Base-by-base conservation (phyloP, 2,888 invertebrate species). In the Hyposoter didymator region DNA sequence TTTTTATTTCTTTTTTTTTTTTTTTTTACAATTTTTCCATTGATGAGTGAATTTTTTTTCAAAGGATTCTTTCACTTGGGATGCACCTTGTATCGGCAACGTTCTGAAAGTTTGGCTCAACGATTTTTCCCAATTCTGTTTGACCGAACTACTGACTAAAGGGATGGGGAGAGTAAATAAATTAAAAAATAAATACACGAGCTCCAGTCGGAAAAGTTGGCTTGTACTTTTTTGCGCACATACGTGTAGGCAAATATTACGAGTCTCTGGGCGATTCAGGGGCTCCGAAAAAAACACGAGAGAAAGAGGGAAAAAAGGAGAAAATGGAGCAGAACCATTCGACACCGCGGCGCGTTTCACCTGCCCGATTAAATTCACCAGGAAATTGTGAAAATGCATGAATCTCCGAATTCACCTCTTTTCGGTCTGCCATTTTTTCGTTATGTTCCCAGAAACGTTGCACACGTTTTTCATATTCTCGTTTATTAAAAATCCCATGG, bases 61-160 rank as follows among this genome's bases (percentile, higher is more conserved):
- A 8, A 3, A 59, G 28, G 12, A 14, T 28, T 4, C 28, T 28
- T 28, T 59, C 19, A 59, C 59, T 19, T 10, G 22, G n/a, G 19
- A 55, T 3, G 22, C 10, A 7, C 8, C 19, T 7, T 52, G 19
- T 52, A 3, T 19, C 52, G 14, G 19, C 28, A 28, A 28, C 12
- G 59, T 12, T 55, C 3, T 22, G 6, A 55, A 59, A 28, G 14
- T 59, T 59, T 28, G 28, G 28, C 59, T 59, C 14, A 59, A 59
- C 28, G 59, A 59, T 47, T 62, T 39, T n/a, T 64, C 4, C 35
- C 32, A 32, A 78, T 72, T 76, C 72, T 66, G 64, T 78, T 76
- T 76, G 82, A 72, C 64, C 8, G 32, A 62, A 17, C 10, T n/a
- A 19, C 35, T 47, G 67, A 49, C 28, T 19, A 19, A 35, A 52